Evolutionary conservation across 2,888 invertebrate species (phyloP).

Genomic region (Eucera pruinosa): DNA sequence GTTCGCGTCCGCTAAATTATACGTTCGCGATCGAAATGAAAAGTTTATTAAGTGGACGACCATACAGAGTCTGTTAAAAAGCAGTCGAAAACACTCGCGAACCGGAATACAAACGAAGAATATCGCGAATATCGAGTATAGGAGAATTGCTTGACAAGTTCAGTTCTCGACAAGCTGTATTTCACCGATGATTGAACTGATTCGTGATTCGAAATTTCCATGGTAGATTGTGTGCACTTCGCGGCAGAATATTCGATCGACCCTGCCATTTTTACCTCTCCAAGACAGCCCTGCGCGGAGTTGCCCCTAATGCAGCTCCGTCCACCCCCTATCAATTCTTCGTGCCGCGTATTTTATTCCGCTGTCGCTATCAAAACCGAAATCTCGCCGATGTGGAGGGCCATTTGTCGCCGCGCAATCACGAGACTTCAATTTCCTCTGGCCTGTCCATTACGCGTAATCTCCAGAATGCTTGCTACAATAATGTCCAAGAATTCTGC

Average conservation of each 20-base stretch:
- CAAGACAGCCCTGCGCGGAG: slow-evolving; percentile 30
- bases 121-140: too few relatives aligned
- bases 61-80: background rate
- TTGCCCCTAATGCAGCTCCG: slow-evolving; percentile 55
- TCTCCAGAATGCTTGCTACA: background rate
- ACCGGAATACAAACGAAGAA: too few relatives aligned
- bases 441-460: background rate
- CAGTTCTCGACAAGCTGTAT: too few relatives aligned
- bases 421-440: slow-evolving; percentile 46
- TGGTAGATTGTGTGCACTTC: slow-evolving; percentile 10
- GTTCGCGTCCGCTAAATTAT: slow-evolving; percentile 27
- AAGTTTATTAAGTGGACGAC: background rate
- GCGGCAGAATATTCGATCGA: background rate
- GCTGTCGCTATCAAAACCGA: slow-evolving; percentile 50
- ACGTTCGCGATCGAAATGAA: slow-evolving; percentile 33
- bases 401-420: slow-evolving; percentile 61
- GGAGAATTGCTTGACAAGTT: too few relatives aligned
- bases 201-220: slow-evolving; percentile 15
- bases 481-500: background rate
- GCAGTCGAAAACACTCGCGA: background rate
- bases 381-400: slow-evolving; percentile 58
- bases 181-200: slow-evolving; percentile 3
- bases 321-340: slow-evolving; percentile 60
- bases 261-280: slow-evolving; percentile 53
- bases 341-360: slow-evolving; percentile 20